Evolutionary conservation across 1,140 invertebrate genomes (phyloP), one percentile per base, ranked within the genome.

Genomic region (Xylocopa sonorina): DNA sequence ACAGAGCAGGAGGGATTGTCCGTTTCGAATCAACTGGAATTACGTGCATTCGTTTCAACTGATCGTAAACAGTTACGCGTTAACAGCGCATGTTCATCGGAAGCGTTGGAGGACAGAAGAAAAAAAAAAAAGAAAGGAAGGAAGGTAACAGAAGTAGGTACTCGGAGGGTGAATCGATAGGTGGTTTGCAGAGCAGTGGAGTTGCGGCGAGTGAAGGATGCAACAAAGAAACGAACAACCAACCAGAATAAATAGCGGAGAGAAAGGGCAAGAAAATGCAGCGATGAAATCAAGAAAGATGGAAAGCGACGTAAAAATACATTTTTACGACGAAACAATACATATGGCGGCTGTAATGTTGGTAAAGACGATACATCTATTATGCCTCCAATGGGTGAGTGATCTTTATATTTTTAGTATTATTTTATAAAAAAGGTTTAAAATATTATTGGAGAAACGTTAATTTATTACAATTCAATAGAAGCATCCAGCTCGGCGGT

Each of bases 1-100:
- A 55, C 21, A n/a, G 24, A 16, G 51, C 38, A n/a, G 50, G 48
- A n/a, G 32, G 64, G 75, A 62, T 50, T 71, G 75, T 57, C 82
- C 72, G 55, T 62, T 62, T 84, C 78, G 83, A 84, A 84, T 85
- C 83, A 84, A 84, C 43, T 78, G 78, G 78, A 69, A 85, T 85
- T 84, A 85, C 83, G 72, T 66, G 82, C 67, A 81, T 85, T 84
- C 78, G 82, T 85, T 85, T 84, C 82, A 84, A 69, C 73, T 81
- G 78, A 85, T 84, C 83, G 83, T 84, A 85, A 85, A 85, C 78
- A 85, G 72, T 81, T 85, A 78, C 74, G 82, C 66, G 83, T 81
- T 84, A 85, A 84, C 82, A 84, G 78, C 68, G 72, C 77, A 38
- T 60, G 66, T 76, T 60, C 69, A 62, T 16, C 46, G 29, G 12